Conservation (phyloP, 2,888 invertebrate genomes). For the Zaprionus lineosus region DNA sequence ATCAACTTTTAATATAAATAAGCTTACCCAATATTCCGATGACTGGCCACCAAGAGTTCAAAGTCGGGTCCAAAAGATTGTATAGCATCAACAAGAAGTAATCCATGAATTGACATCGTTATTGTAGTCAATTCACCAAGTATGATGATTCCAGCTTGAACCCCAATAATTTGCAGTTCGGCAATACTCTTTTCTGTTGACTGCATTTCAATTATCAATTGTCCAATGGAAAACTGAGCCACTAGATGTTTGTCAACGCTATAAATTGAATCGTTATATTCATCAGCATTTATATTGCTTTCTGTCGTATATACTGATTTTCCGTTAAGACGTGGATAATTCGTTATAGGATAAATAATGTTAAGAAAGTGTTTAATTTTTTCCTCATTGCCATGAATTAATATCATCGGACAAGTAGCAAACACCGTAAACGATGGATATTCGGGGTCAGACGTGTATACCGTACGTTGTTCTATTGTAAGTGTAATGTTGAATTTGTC, state of each 20-base stretch:
- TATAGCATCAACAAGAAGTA: conserved; percentile 95
- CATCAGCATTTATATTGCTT: conserved; percentile 27
- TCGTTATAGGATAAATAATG: conserved; percentile 81
- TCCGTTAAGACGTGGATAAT: conserved; percentile 37
- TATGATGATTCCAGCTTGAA: conserved; percentile 89
- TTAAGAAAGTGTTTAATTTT: conserved; percentile 89
- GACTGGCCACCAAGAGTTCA: conserved; percentile 96
- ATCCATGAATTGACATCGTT: conserved; percentile 94
- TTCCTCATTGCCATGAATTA: conserved; percentile 94
- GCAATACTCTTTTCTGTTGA: conserved; percentile 94
- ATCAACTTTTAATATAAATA: background rate
- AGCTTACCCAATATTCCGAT: conserved; percentile 93
- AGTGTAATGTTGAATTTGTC: conserved; percentile 89
- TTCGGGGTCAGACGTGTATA: conserved; percentile 92
- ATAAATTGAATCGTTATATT: conserved; percentile 32
- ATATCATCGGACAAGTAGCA: conserved; percentile 93
- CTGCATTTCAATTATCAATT: conserved; percentile 93
- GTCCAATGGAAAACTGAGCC: conserved; percentile 93
- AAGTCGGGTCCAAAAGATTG: conserved; percentile 98
- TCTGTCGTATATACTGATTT: conserved; percentile 25
- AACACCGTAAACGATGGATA: conserved; percentile 92
- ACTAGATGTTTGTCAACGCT: conserved; percentile 86
- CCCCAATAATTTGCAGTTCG: conserved; percentile 95
- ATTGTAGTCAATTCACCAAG: conserved; percentile 89
- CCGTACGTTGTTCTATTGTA: conserved; percentile 90